Evolutionary conservation across 1,140 invertebrate species (phyloP).

Genomic region (Ostrea denselamellosa): DNA sequence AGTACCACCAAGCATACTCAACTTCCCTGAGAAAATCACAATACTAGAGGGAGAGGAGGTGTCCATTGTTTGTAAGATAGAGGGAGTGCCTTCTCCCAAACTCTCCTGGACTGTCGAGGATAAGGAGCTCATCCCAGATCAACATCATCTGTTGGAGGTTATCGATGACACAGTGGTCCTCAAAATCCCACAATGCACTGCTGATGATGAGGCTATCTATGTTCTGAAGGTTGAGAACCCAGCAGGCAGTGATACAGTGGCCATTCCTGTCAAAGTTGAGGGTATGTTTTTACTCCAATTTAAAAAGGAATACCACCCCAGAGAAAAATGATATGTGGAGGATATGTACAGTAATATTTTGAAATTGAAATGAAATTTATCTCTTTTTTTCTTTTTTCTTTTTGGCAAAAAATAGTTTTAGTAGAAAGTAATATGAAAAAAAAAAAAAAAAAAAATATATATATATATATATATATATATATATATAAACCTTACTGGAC

Average conservation of each 20-base stretch:
- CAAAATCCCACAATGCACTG: constrained; percentile 62
- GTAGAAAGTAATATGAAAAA: no score
- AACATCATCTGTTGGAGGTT: constrained; percentile 50
- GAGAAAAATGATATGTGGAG: no score
- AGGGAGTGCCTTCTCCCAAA: constrained; percentile 68
- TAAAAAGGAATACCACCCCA: no score
- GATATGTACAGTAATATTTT: no score
- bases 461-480: no score
- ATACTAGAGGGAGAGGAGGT: constrained; percentile 81
- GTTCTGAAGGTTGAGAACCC: constrained; percentile 94
- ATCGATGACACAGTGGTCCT: constrained; percentile 73
- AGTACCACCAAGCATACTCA: constrained; percentile 61
- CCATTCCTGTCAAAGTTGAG: constrained; percentile 56
- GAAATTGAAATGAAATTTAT: no score
- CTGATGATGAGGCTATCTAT: constrained; percentile 67
- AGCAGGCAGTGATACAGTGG: constrained; percentile 82
- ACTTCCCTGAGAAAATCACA: constrained; percentile 51
- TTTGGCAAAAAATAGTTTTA: no score
- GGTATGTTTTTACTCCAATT: constrained; percentile 17
- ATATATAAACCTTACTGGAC: no score
- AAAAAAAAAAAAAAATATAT: no score
- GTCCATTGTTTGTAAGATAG: constrained; percentile 68
- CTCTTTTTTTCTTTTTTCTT: no score
- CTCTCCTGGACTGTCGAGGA: constrained; percentile 65
- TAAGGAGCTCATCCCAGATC: constrained; percentile 83